phyloP scores from a whole-genome alignment of 2,888 invertebrate genomes.

The Mongoloraphidia duomilia region DNA sequence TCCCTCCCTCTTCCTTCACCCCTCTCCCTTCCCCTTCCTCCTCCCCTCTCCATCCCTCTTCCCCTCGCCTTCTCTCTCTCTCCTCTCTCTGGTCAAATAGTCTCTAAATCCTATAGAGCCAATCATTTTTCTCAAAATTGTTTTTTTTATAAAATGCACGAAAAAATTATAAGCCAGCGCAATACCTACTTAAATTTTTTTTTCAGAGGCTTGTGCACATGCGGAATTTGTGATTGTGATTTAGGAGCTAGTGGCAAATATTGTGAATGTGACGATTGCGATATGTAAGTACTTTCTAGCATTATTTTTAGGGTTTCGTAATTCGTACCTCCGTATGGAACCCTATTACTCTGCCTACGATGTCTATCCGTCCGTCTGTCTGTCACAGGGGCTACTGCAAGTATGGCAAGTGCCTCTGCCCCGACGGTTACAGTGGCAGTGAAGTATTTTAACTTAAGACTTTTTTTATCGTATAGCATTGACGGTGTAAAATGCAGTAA shows the following conservation, averaged over 20 bases:
- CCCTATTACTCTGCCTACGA: too few species aligned
- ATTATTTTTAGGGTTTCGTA: background rate
- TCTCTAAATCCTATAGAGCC: too few species aligned
- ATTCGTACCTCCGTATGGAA: too few species aligned
- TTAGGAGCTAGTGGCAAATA: slow-evolving; percentile 39
- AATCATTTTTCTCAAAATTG: background rate
- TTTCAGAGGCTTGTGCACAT: slow-evolving; percentile 57
- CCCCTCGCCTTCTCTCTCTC: background rate
- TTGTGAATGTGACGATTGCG: slow-evolving; percentile 48
- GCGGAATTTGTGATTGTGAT: slow-evolving; percentile 60
- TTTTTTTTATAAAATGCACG: background rate
- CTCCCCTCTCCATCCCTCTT: background rate
- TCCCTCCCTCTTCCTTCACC: background rate
- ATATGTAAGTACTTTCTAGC: slow-evolving; percentile 27
- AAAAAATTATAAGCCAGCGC: background rate
- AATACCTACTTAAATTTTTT: slow-evolving; percentile 1
- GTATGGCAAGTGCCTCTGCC: slow-evolving; percentile 61
- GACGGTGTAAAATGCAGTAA: slow-evolving; percentile 39
- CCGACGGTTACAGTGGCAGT: slow-evolving; percentile 41
- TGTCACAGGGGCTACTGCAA: slow-evolving; percentile 57
- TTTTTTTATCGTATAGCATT: slow-evolving; percentile 5
- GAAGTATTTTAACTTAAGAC: too few species aligned
- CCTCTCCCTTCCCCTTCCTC: background rate
- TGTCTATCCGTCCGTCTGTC: too few species aligned
- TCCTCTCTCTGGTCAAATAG: too few species aligned